These are phyloP conservation scores for Alosa sapidissima DNA, from an alignment of 2,797 vertebrate genomes.

Conservation along the genomic window DNA sequence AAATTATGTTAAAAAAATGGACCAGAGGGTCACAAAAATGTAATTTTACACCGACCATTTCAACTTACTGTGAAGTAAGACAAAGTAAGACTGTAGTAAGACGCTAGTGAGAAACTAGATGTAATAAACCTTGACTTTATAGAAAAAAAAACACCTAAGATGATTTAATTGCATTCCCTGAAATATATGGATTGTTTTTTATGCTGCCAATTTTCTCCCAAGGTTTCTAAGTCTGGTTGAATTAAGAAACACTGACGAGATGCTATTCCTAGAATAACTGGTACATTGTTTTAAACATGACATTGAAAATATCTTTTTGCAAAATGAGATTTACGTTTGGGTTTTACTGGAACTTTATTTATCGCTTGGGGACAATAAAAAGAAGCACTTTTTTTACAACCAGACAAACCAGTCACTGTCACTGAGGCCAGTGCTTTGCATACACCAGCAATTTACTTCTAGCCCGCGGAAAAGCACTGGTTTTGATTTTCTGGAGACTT, in stretches of 20 bases:
- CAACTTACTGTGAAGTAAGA: background rate
- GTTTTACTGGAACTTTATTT: conserved; percentile 22
- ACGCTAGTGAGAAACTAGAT: background rate
- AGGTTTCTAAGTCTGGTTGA: background rate
- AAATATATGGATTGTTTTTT: background rate
- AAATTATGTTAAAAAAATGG: conserved; percentile 4
- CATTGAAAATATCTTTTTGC: conserved; percentile 2
- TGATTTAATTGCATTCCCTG: background rate
- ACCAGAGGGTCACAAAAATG: conserved; percentile 9
- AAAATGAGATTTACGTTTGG: background rate
- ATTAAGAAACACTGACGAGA: conserved; percentile 1
- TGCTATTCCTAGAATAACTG: conserved; percentile 23
- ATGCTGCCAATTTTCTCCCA: background rate
- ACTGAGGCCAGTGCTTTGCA: conserved; percentile 69
- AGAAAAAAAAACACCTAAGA: background rate
- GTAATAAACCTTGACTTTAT: background rate
- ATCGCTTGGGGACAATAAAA: conserved; percentile 49
- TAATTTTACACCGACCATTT: background rate
- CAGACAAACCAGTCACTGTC: conserved; percentile 60
- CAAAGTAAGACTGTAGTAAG: background rate
- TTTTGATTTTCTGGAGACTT: conserved; percentile 73
- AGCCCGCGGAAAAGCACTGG: conserved; percentile 66
- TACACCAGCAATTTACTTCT: conserved; percentile 75
- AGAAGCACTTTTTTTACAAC: conserved; percentile 48
- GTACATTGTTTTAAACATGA: conserved; percentile 3